phyloP scores from a whole-genome alignment of 1,140 invertebrate species.

The Rhopalosiphum padi region DNA sequence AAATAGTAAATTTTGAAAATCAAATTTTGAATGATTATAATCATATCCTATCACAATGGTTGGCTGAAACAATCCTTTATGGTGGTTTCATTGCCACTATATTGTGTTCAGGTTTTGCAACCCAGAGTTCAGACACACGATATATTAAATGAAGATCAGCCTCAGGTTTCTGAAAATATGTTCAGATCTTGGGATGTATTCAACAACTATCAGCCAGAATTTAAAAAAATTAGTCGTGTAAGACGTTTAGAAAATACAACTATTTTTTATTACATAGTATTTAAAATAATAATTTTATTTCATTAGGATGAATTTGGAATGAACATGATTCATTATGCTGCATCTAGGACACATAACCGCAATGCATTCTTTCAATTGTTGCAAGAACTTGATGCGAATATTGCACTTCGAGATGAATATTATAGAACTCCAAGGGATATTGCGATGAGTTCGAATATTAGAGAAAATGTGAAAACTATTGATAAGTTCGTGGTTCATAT shows the following conservation, averaged over 20 bases:
- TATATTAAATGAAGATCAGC: not conserved
- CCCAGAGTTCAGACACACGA: not conserved
- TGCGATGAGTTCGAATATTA: constrained; percentile 77
- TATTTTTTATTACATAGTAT: not conserved
- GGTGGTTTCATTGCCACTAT: not conserved
- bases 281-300: not conserved
- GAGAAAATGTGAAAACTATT: constrained; percentile 82
- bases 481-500: constrained; percentile 80
- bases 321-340: constrained; percentile 87
- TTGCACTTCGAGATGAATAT: constrained; percentile 80
- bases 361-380: constrained; percentile 79
- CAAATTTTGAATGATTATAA: not conserved
- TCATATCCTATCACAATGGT: not conserved
- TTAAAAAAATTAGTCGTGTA: constrained; percentile 48
- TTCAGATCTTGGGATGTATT: constrained; percentile 34
- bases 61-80: not conserved
- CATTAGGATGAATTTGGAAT: constrained; percentile 84
- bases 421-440: constrained; percentile 88
- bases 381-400: constrained; percentile 77
- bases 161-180: not conserved
- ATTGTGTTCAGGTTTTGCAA: constrained; percentile 25
- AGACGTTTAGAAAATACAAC: not conserved
- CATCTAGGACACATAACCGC: constrained; percentile 76
- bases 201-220: constrained; percentile 22
- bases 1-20: not conserved